These are phyloP conservation scores for Alectoris magna DNA, from an alignment of 2,797 vertebrate genomes.

Conservation along the genomic window DNA sequence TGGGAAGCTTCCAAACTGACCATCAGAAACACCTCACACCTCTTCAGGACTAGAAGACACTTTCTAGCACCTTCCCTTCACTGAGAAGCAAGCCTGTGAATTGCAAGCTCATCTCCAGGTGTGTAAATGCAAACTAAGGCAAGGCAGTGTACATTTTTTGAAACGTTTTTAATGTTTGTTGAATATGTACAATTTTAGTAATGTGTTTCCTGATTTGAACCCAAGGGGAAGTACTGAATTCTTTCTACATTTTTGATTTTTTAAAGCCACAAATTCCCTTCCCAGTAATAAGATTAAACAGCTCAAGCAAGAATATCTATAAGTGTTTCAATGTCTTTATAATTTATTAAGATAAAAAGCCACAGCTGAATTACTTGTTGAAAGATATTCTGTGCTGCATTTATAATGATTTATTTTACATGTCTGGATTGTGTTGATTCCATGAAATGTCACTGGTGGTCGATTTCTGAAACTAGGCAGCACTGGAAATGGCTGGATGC, in stretches of 20 bases:
- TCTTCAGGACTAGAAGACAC: background rate
- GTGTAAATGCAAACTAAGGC: background rate
- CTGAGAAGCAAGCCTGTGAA: background rate
- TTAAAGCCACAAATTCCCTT: background rate
- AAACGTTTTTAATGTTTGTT: background rate
- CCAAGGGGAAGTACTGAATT: background rate
- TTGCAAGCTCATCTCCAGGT: background rate
- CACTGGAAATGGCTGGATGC: background rate
- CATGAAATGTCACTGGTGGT: background rate
- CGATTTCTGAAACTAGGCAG: background rate
- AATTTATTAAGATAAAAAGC: background rate
- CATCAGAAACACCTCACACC: background rate
- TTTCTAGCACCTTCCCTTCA: background rate
- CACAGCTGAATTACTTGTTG: background rate
- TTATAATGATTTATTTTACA: background rate
- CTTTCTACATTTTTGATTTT: background rate
- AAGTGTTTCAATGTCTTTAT: background rate
- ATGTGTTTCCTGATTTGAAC: background rate
- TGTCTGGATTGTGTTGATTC: background rate
- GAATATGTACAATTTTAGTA: background rate
- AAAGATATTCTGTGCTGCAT: background rate
- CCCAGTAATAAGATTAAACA: background rate
- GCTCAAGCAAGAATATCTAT: background rate
- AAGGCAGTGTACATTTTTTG: background rate
- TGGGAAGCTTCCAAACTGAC: background rate